These are phyloP conservation scores for Spodoptera picta DNA, from an alignment of 2,888 invertebrate genomes.

Conservation along the genomic window DNA sequence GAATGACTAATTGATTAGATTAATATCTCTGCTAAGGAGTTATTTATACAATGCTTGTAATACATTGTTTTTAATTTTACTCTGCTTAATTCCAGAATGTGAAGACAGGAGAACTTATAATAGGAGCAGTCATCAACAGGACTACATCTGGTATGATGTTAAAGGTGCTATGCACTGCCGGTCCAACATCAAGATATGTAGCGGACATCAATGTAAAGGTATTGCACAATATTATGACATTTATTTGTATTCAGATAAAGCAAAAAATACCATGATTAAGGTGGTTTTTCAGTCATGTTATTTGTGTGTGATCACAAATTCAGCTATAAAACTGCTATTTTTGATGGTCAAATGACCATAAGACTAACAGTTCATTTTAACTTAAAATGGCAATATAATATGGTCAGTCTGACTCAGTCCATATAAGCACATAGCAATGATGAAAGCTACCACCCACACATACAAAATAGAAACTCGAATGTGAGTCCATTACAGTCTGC, in stretches of 20 bases:
- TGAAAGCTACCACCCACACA: conserved; percentile 21
- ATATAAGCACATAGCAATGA: conserved; percentile 18
- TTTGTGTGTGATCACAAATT: no score
- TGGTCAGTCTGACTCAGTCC: conserved; percentile 8
- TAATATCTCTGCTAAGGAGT: no score
- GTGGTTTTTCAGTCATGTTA: no score
- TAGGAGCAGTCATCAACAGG: conserved; percentile 93
- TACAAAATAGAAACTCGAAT: conserved; percentile 9
- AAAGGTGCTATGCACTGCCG: conserved; percentile 95
- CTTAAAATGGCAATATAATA: background rate
- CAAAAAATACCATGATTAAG: no score
- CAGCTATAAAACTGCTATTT: no score
- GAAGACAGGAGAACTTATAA: conserved; percentile 93
- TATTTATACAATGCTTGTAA: no score
- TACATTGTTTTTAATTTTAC: background rate
- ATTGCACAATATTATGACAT: conserved; percentile 55
- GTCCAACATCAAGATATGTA: conserved; percentile 93
- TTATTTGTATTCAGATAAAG: background rate
- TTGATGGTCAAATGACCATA: no score
- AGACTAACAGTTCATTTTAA: no score
- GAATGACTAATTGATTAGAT: no score
- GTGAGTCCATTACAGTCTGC: background rate
- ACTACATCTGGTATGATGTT: conserved; percentile 92
- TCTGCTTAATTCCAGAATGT: conserved; percentile 84
- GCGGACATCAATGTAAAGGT: conserved; percentile 96